These are phyloP conservation scores for Bugulina stolonifera DNA, from an alignment of 2,888 invertebrate species.

Conservation along the genomic window DNA sequence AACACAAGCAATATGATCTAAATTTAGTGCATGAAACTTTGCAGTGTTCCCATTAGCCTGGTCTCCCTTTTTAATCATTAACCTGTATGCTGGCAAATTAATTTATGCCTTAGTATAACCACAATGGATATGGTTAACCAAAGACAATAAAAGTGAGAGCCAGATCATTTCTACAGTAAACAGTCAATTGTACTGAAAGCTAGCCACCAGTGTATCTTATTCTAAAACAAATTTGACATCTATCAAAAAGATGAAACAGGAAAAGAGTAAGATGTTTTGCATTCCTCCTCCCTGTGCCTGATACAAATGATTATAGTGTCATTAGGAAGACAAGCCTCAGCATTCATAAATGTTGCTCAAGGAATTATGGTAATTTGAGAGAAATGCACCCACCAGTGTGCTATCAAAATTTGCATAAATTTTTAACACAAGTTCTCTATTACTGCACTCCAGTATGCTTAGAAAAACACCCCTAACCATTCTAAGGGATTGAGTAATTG, in stretches of 20 bases:
- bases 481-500: slow-evolving; percentile 1
- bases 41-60: neutral
- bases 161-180: slow-evolving; percentile 8
- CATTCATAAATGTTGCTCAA: slow-evolving; percentile 8
- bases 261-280: slow-evolving; percentile 9
- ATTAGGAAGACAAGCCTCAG: slow-evolving; percentile 1
- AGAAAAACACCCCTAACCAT: neutral
- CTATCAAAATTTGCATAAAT: slow-evolving; percentile 7
- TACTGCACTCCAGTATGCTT: neutral
- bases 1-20: neutral
- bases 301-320: neutral
- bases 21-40: neutral
- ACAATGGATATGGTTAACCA: slow-evolving; percentile 2
- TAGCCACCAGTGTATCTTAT: neutral
- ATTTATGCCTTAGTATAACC: slow-evolving; percentile 15
- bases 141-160: slow-evolving; percentile 26
- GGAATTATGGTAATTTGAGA: slow-evolving; percentile 12
- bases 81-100: slow-evolving; percentile 16
- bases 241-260: slow-evolving; percentile 14
- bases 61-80: slow-evolving; percentile 7
- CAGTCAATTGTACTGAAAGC: neutral
- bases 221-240: neutral
- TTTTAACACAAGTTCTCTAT: neutral
- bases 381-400: neutral
- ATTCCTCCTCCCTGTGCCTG: neutral